phyloP scores from a whole-genome alignment of 2,797 vertebrate genomes.

The Heliangelus exortis region DNA sequence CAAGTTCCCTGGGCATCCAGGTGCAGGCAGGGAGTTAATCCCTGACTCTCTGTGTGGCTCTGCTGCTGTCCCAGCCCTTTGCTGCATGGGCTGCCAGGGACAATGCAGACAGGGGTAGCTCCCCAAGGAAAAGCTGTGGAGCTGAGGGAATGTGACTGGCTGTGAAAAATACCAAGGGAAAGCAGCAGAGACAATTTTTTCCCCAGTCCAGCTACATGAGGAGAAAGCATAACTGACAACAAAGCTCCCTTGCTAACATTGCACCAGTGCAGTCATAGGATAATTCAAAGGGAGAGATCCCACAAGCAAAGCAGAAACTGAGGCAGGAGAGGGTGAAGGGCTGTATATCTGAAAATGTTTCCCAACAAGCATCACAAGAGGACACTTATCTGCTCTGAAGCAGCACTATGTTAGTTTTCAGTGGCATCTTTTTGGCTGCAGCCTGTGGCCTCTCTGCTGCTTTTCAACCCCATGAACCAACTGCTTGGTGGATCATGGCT shows the following conservation, averaged over 20 bases:
- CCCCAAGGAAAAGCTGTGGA: not conserved
- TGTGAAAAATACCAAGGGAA: not conserved
- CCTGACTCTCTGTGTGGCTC: not conserved
- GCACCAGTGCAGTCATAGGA: not conserved
- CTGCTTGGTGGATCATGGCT: not conserved
- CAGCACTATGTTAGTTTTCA: accelerated
- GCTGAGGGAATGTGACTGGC: not conserved
- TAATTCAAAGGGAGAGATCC: not conserved
- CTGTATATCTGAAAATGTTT: accelerated
- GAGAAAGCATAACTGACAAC: not conserved
- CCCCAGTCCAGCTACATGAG: not conserved
- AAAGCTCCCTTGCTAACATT: not conserved
- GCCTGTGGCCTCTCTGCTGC: not conserved
- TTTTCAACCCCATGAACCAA: not conserved
- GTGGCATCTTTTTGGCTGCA: not conserved
- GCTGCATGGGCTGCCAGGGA: not conserved
- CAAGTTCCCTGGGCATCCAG: not conserved
- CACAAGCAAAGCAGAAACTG: not conserved
- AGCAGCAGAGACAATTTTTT: not conserved
- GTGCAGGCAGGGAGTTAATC: not conserved
- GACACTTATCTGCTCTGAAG: not conserved
- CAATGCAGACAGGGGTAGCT: not conserved
- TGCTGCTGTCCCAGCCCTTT: not conserved
- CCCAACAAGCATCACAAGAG: not conserved
- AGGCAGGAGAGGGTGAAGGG: not conserved